These are phyloP conservation scores for Leptosomus discolor DNA, from an alignment of 2,113 vertebrate species.

Conservation along the genomic window DNA sequence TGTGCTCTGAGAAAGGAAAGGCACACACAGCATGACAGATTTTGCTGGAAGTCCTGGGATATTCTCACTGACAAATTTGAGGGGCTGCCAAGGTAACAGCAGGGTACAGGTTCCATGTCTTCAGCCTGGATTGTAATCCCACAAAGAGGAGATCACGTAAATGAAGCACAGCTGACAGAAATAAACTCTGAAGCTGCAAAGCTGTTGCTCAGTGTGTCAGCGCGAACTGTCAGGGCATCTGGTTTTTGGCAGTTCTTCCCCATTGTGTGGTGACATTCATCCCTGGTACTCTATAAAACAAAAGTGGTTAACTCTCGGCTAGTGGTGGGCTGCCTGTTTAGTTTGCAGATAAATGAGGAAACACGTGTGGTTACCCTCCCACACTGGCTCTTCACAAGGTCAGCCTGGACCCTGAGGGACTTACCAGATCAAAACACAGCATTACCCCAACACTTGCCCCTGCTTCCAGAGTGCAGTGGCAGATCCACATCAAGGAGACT, in stretches of 20 bases:
- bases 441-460: background rate
- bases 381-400: background rate
- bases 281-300: background rate
- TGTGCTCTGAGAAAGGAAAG: conserved; percentile 17
- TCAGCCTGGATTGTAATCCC: background rate
- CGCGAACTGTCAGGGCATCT: background rate
- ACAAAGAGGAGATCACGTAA: background rate
- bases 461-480: background rate
- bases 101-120: conserved; percentile 7
- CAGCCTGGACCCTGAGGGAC: background rate
- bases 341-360: background rate
- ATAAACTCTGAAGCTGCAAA: conserved; percentile 7
- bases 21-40: background rate
- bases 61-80: conserved; percentile 12
- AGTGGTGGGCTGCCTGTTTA: background rate
- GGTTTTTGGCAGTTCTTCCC: background rate
- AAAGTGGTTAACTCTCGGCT: background rate
- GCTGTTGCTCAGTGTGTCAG: background rate
- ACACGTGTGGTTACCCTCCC: background rate
- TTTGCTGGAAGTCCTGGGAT: conserved; percentile 16
- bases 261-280: background rate
- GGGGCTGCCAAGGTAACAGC: conserved; percentile 43
- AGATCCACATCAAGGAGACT: background rate
- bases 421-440: background rate
- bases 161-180: conserved; percentile 1